Conservation (phyloP, 2,888 invertebrate species). For the Dynastes hyllus region DNA sequence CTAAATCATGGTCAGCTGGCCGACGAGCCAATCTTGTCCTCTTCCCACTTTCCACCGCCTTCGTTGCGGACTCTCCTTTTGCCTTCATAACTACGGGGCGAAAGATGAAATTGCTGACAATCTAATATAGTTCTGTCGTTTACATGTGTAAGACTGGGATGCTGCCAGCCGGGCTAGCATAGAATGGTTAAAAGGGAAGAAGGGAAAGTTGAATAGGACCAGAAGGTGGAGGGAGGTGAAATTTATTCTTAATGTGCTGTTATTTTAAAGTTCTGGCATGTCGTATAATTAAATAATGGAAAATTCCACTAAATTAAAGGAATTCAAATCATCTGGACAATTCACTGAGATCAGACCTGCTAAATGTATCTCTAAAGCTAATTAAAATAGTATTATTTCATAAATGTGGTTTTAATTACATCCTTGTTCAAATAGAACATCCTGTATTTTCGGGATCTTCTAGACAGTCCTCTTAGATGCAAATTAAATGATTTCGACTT, state of each 20-base stretch:
- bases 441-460: too few species aligned
- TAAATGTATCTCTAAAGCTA: too few species aligned
- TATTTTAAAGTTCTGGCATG: conserved; percentile 31
- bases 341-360: neutral
- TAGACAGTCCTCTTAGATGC: too few species aligned
- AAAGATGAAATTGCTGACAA: conserved; percentile 45
- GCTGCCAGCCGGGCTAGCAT: neutral
- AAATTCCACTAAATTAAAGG: conserved; percentile 2
- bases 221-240: conserved; percentile 1
- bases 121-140: conserved; percentile 44
- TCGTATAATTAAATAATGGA: neutral
- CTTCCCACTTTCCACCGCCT: neutral
- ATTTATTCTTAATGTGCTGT: conserved; percentile 15
- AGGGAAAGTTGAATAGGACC: neutral
- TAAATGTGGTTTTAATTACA: too few species aligned
- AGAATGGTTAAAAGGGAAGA: neutral
- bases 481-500: too few species aligned
- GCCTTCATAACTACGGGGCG: conserved; percentile 24
- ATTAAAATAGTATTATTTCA: neutral
- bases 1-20: conserved; percentile 39
- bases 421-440: too few species aligned
- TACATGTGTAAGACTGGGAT: conserved; percentile 28
- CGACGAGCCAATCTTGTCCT: conserved; percentile 23
- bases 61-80: neutral
- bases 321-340: neutral